Evolutionary conservation across 2,113 vertebrate species (phyloP).

Genomic region (Fulica atra): DNA sequence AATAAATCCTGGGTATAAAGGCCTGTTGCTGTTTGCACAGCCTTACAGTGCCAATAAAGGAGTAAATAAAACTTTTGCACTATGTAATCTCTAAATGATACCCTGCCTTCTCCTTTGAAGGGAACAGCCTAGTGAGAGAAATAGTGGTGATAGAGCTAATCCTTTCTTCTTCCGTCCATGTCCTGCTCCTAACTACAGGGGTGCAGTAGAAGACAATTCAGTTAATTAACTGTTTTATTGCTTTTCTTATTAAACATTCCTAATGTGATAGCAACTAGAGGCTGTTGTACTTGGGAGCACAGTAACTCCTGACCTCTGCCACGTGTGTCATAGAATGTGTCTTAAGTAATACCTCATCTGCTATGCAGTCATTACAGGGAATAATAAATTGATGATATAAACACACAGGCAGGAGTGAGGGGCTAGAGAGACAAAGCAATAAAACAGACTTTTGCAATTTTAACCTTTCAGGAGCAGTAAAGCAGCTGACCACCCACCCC

Average conservation of each 20-base stretch:
- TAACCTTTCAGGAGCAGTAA: background rate
- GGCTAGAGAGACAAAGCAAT: background rate
- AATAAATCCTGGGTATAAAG: background rate
- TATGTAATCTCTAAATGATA: background rate
- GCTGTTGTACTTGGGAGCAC: background rate
- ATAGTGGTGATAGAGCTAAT: background rate
- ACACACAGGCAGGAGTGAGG: background rate
- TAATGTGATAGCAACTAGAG: background rate
- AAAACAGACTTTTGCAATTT: background rate
- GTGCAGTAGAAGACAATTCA: background rate
- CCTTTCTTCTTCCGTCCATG: background rate
- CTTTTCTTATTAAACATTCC: constrained; percentile 8
- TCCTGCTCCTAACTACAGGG: background rate
- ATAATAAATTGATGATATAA: background rate
- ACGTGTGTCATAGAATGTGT: background rate
- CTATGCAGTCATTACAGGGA: background rate
- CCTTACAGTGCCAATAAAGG: background rate
- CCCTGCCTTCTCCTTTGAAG: background rate
- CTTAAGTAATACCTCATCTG: background rate
- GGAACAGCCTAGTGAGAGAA: background rate
- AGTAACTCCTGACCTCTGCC: background rate
- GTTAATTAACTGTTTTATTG: constrained; percentile 2
- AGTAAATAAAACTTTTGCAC: background rate
- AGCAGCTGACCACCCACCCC: background rate
- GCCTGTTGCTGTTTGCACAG: background rate